Evolutionary conservation across 35 echinoderm and acorn worm species (phyloP).

Genomic region (Heliocidaris tuberculata): DNA sequence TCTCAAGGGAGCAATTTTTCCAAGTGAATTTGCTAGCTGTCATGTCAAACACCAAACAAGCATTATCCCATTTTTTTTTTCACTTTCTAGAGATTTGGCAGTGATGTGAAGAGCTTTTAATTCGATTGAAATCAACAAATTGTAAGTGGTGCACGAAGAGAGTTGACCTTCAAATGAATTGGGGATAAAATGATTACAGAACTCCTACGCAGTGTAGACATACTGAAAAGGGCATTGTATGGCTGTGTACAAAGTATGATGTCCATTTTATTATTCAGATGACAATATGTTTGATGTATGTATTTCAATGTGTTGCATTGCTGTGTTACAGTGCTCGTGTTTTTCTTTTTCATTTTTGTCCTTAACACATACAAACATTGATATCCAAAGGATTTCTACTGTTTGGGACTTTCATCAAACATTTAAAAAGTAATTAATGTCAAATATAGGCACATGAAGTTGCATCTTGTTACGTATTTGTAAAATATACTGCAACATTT

Average conservation of each 20-base stretch:
- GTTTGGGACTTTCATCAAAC: background rate
- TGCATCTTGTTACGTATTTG: background rate
- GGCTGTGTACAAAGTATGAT: background rate
- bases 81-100: too few species aligned
- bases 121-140: background rate
- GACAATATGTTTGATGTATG: background rate
- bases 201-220: background rate
- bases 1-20: background rate
- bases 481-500: too few species aligned
- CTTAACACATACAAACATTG: background rate
- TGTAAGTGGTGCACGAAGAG: background rate
- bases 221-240: background rate
- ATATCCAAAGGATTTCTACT: background rate
- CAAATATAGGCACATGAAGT: background rate
- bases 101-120: too few species aligned
- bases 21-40: too few species aligned
- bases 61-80: too few species aligned
- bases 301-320: background rate
- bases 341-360: background rate
- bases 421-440: background rate
- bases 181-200: background rate
- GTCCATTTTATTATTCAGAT: background rate
- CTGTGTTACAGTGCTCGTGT: background rate
- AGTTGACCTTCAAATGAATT: background rate
- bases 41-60: too few species aligned